phyloP scores from a whole-genome alignment of 1,140 invertebrate species.

The Lamellibrachia luymesi region DNA sequence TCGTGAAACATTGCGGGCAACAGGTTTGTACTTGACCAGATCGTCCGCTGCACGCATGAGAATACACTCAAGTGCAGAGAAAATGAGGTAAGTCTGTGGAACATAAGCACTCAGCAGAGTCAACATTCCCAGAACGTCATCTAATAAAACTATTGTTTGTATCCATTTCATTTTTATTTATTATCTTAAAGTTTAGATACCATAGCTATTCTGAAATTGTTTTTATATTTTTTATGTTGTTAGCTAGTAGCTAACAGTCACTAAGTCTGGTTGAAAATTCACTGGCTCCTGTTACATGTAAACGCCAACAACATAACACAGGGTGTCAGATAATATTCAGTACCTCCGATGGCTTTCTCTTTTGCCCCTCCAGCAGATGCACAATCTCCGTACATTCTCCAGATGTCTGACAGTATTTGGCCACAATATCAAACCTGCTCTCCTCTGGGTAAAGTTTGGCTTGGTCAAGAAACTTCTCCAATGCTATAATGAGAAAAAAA shows the following conservation, averaged over 20 bases:
- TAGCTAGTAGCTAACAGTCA: neutral
- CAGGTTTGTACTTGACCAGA: neutral
- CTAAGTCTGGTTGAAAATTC: neutral
- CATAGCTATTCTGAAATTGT: neutral
- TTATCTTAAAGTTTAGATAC: neutral
- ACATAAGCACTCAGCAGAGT: neutral
- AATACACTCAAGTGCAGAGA: neutral
- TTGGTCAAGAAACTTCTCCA: slow-evolving; percentile 11
- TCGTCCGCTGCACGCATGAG: slow-evolving; percentile 2
- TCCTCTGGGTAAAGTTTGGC: neutral
- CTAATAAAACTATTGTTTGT: neutral
- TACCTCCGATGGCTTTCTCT: slow-evolving; percentile 12
- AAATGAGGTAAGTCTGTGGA: neutral
- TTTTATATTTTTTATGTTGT: neutral
- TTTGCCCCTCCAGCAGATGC: neutral
- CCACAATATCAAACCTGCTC: slow-evolving; percentile 8
- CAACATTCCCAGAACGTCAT: neutral
- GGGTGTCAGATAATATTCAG: neutral
- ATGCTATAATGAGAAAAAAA: neutral
- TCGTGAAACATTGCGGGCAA: neutral
- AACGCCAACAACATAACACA: neutral
- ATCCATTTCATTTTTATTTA: neutral
- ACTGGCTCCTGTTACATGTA: neutral
- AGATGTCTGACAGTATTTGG: slow-evolving; percentile 2
- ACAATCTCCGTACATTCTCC: slow-evolving; percentile 3